A percentile compares a stretch with the other conserved stretches of the same genome.
phyloP scores from a whole-genome alignment of 1,140 invertebrate genomes.

The Bicyclus anynana region DNA sequence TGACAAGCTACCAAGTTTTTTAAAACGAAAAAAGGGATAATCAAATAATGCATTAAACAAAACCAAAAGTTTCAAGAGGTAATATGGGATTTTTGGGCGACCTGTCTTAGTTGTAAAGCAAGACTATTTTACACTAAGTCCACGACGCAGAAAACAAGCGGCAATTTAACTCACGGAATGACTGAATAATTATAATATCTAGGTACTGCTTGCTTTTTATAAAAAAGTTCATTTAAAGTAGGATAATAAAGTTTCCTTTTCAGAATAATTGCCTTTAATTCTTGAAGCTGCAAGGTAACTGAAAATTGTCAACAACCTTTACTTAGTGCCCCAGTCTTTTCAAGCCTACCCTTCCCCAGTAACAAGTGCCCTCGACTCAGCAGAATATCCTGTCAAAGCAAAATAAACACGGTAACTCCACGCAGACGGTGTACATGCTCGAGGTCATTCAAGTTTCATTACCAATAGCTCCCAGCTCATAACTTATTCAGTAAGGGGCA shows the following conservation, averaged over 20 bases:
- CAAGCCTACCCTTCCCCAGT: constrained; percentile 29
- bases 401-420: constrained; percentile 64
- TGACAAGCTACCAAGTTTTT: too few species aligned
- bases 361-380: background rate
- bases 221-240: background rate
- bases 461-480: constrained; percentile 65
- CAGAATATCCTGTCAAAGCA: constrained; percentile 28
- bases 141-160: too few species aligned
- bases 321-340: constrained; percentile 26
- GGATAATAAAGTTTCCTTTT: background rate
- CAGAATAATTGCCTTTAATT: constrained; percentile 23
- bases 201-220: too few species aligned
- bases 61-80: too few species aligned
- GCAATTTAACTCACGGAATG: too few species aligned
- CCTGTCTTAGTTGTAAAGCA: too few species aligned
- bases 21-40: too few species aligned
- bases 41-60: too few species aligned
- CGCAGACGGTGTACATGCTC: constrained; percentile 51
- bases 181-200: too few species aligned
- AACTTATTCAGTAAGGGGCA: constrained; percentile 71
- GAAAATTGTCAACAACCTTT: constrained; percentile 18
- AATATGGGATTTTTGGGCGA: too few species aligned
- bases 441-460: constrained; percentile 73
- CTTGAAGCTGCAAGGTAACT: constrained; percentile 13
- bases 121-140: too few species aligned